Conservation (phyloP, 1,140 invertebrate species). For the Odontomachus brunneus region DNA sequence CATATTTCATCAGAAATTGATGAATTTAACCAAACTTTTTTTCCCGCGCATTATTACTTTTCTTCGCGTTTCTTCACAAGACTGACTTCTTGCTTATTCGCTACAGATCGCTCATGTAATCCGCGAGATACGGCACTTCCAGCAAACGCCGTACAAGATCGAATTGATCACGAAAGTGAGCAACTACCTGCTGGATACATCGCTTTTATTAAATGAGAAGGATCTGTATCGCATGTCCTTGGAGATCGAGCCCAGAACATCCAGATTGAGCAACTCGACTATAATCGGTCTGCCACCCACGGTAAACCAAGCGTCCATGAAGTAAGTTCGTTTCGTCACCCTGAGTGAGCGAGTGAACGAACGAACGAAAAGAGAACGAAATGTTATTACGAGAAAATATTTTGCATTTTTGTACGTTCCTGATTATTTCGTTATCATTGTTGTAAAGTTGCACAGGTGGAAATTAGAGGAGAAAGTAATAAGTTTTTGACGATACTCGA, state of each 20-base stretch:
- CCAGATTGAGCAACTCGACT: slow-evolving; percentile 86
- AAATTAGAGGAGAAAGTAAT: too few relatives aligned
- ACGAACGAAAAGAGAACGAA: background rate
- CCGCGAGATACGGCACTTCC: slow-evolving; percentile 95
- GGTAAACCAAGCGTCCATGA: slow-evolving; percentile 67
- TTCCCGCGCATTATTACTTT: too few relatives aligned
- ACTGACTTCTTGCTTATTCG: too few relatives aligned
- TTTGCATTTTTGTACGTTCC: background rate
- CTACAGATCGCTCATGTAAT: slow-evolving; percentile 96
- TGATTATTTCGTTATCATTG: background rate
- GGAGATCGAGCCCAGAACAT: slow-evolving; percentile 93
- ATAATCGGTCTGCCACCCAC: slow-evolving; percentile 74
- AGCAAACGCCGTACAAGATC: slow-evolving; percentile 97
- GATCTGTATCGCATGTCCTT: slow-evolving; percentile 93
- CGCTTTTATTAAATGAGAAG: slow-evolving; percentile 92
- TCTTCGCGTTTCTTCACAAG: too few relatives aligned
- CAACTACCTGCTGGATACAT: slow-evolving; percentile 93
- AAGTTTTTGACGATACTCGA: too few relatives aligned
- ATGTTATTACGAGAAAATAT: slow-evolving; percentile 13
- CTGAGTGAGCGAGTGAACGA: background rate
- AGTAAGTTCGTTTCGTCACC: slow-evolving; percentile 43
- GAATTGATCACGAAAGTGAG: slow-evolving; percentile 93
- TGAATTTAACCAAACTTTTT: too few relatives aligned
- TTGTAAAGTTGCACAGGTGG: too few relatives aligned
- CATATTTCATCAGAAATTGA: too few relatives aligned